A percentile compares a stretch with the other conserved stretches of the same genome.
Evolutionary conservation across 2,113 vertebrate genomes (phyloP).

Genomic region (Boleophthalmus pectinirostris): DNA sequence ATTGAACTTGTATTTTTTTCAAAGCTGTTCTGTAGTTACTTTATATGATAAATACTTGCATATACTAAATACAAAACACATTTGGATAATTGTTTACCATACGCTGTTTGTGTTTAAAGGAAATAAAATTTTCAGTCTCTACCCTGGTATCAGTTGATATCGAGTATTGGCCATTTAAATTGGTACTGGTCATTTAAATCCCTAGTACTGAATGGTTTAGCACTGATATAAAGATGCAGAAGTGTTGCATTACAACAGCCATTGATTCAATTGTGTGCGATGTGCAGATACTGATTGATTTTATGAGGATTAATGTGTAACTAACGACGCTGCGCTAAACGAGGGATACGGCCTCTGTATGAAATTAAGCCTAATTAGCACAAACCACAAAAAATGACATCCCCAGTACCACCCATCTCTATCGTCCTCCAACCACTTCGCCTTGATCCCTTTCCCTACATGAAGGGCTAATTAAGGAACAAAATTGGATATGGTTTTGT

Average conservation of each 20-base stretch:
- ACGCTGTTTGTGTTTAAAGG: no score
- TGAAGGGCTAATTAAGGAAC: slow-evolving; percentile 72
- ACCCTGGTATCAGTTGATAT: no score
- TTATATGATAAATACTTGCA: no score
- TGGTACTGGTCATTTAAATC: no score
- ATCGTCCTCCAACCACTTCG: slow-evolving; percentile 35
- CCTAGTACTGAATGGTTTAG: background rate
- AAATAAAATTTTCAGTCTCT: no score
- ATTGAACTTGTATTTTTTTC: no score
- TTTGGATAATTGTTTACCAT: no score
- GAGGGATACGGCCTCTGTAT: slow-evolving; percentile 46
- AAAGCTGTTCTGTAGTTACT: no score
- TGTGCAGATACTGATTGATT: slow-evolving; percentile 22
- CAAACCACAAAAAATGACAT: slow-evolving; percentile 62
- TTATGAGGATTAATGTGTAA: slow-evolving; percentile 34
- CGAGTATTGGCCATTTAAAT: no score
- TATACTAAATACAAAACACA: no score
- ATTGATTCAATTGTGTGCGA: slow-evolving; percentile 21
- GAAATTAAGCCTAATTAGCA: slow-evolving; percentile 66
- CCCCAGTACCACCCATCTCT: slow-evolving; percentile 38
- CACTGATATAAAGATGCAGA: slow-evolving; percentile 17
- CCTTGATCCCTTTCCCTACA: slow-evolving; percentile 32
- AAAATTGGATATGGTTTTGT: slow-evolving; percentile 74
- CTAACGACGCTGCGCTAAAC: slow-evolving; percentile 39
- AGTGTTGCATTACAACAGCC: slow-evolving; percentile 17